Evolutionary conservation across 2,888 invertebrate species (phyloP).

Genomic region (Saturnia pavonia): DNA sequence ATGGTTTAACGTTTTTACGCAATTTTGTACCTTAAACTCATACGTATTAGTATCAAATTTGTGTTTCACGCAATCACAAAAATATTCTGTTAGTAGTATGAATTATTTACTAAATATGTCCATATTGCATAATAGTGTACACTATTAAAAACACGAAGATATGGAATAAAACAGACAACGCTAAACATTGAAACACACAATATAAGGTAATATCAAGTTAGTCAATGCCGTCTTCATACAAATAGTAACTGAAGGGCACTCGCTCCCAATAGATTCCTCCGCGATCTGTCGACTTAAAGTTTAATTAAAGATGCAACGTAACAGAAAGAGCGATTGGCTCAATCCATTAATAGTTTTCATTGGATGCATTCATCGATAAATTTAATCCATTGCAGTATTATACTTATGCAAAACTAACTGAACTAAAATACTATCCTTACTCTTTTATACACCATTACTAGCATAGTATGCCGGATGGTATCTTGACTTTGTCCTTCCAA

Average conservation of each 20-base stretch:
- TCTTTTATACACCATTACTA: no score
- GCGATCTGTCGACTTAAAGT: slow-evolving; percentile 59
- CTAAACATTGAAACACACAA: neutral
- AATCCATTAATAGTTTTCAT: slow-evolving; percentile 48
- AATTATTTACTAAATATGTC: no score
- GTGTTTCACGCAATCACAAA: no score
- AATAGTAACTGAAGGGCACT: slow-evolving; percentile 21
- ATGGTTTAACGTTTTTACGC: no score
- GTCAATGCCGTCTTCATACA: slow-evolving; percentile 26
- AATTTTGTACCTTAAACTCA: no score
- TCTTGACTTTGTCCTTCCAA: no score
- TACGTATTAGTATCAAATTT: no score
- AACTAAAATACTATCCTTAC: neutral
- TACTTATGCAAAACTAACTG: neutral
- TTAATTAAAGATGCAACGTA: slow-evolving; percentile 65
- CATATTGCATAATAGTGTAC: no score
- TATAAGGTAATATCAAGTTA: neutral
- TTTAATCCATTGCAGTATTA: slow-evolving; percentile 26
- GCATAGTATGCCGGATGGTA: no score
- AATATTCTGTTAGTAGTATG: no score
- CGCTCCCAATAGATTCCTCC: slow-evolving; percentile 56
- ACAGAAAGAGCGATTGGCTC: slow-evolving; percentile 47
- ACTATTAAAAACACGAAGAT: neutral
- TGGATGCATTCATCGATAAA: slow-evolving; percentile 39
- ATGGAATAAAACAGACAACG: neutral